A percentile compares a stretch with the other conserved stretches of the same genome.
Evolutionary conservation across 2,888 invertebrate genomes (phyloP).

Genomic region (Drosophila colorata): DNA sequence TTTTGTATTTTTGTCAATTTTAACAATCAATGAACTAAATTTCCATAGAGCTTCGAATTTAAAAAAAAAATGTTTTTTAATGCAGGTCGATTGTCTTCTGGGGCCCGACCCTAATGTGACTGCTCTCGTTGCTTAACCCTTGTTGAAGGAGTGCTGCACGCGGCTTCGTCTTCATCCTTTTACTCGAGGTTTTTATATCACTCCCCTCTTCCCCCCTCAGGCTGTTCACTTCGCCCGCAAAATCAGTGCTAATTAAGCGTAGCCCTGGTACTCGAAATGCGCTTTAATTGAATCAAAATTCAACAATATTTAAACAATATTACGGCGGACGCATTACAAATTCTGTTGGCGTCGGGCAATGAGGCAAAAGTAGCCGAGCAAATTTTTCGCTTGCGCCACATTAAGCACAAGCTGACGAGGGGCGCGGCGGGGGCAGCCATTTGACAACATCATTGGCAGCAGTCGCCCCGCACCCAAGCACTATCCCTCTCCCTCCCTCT

Average conservation of each 20-base stretch:
- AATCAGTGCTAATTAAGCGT: constrained; percentile 69
- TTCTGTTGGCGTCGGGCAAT: constrained; percentile 59
- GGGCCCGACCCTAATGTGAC: constrained; percentile 6
- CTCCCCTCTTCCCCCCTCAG: neutral
- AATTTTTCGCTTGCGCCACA: constrained; percentile 71
- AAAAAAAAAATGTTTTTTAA: neutral
- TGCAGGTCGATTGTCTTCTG: constrained; percentile 20
- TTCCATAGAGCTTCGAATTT: neutral
- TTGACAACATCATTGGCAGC: constrained; percentile 74
- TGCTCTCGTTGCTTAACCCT: constrained; percentile 11
- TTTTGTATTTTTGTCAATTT: too few relatives aligned
- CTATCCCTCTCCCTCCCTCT: neutral
- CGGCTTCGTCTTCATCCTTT: constrained; percentile 21
- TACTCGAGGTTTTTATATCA: constrained; percentile 19
- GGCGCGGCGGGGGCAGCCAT: constrained; percentile 49
- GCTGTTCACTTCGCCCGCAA: constrained; percentile 11
- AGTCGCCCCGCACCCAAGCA: constrained; percentile 28
- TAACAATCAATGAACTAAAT: too few relatives aligned
- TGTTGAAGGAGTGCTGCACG: constrained; percentile 38
- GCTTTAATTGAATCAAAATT: constrained; percentile 73
- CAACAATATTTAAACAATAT: constrained; percentile 64
- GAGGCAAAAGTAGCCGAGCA: constrained; percentile 63
- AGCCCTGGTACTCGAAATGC: constrained; percentile 53
- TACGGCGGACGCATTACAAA: constrained; percentile 62
- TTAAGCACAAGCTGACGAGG: constrained; percentile 59